Conservation (phyloP, 2,888 invertebrate genomes). For the Hesperia comma region DNA sequence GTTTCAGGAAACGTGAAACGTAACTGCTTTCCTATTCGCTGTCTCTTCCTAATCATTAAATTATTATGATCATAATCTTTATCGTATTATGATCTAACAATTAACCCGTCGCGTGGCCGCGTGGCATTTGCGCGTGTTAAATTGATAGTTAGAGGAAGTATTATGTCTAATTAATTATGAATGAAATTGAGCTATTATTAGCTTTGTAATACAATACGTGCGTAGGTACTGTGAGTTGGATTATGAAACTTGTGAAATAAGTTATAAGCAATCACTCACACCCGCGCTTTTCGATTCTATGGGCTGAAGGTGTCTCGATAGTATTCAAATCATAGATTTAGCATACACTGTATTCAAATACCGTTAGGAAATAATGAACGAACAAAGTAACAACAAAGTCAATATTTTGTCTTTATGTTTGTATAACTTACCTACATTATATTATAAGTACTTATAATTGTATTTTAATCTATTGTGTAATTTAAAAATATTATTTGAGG, state of each 20-base stretch:
- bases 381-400: too few species aligned
- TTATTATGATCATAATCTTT: conserved; percentile 26
- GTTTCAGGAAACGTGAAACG: conserved; percentile 26
- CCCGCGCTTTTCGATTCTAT: neutral
- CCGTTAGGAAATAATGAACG: too few species aligned
- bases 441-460: too few species aligned
- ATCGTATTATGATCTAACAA: conserved; percentile 13
- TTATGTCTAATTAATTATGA: conserved; percentile 1
- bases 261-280: neutral
- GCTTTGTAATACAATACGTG: conserved; percentile 1
- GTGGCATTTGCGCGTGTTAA: neutral
- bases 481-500: too few species aligned
- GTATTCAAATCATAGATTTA: too few species aligned
- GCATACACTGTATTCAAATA: too few species aligned
- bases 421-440: too few species aligned
- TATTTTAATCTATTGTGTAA: too few species aligned
- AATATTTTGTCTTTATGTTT: too few species aligned
- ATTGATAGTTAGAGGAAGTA: conserved; percentile 1
- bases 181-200: neutral
- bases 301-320: neutral
- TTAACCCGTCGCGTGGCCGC: conserved; percentile 16
- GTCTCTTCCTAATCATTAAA: conserved; percentile 20
- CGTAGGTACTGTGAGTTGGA: neutral
- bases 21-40: conserved; percentile 31
- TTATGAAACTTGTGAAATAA: conserved; percentile 8